Evolutionary conservation across 2,113 vertebrate species (phyloP).

Genomic region (Ctenomys sociabilis): DNA sequence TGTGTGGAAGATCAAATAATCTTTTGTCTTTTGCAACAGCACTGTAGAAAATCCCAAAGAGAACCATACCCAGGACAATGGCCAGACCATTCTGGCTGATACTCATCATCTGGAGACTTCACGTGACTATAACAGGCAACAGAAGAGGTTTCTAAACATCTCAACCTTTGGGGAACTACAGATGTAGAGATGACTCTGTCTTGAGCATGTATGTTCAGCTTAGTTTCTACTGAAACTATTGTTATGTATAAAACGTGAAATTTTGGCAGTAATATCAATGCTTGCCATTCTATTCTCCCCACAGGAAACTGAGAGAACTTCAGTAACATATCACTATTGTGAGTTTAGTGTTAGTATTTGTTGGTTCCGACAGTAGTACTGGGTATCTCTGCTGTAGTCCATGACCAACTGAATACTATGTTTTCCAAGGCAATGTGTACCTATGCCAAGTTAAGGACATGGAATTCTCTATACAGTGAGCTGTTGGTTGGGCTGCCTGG

Average conservation of each 20-base stretch:
- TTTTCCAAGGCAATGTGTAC: neutral
- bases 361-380: neutral
- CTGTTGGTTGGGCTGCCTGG: neutral
- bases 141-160: neutral
- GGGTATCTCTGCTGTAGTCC: neutral
- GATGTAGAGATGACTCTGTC: neutral
- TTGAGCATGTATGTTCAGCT: neutral
- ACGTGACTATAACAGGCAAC: neutral
- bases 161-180: neutral
- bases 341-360: neutral
- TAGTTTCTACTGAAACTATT: neutral
- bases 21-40: neutral
- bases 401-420: neutral
- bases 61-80: neutral
- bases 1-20: neutral
- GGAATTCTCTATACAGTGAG: neutral
- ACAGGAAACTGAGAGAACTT: neutral
- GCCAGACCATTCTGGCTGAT: neutral
- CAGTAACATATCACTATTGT: neutral
- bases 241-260: neutral
- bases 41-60: neutral
- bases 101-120: neutral
- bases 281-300: neutral
- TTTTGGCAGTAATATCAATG: neutral
- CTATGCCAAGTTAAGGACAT: neutral